Evolutionary conservation across 1,140 invertebrate species (phyloP), one percentile per base, ranked within the genome.

Genomic region (Drosophila auraria): DNA sequence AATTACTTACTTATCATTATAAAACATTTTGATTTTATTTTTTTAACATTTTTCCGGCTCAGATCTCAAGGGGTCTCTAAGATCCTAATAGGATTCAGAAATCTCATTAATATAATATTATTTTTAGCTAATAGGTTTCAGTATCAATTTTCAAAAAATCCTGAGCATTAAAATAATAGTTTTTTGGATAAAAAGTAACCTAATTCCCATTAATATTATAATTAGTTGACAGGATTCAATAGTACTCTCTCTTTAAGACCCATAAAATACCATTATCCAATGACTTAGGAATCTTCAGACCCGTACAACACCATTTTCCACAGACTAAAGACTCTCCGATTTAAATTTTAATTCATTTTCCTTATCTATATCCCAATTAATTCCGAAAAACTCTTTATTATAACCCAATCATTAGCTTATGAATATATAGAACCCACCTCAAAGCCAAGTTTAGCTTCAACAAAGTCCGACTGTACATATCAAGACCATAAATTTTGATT

Each of bases 401-500:
- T 14, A 36, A 33, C 33, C 9, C 9, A 11, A 3, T 11, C 11
- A 7, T 33, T 9, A 36, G 6, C 3, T 15, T 8, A 9, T 14
- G 0, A 7, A 3, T 0, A 8, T 36, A 20, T 4, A 54, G 11
- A 6, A 36, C 33, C 33, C 33, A 36, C 27, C n/a, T 17, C 12
- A 6, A 25, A 38, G 3, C 4, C 12, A 14, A 5, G 20, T 38
- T 38, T 17, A 14, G 14, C 15, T 15, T 15, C 17, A 47, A 3
- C 33, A 8, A 63, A 36, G 5, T 36, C 5, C 8, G n/a, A 27
- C 66, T 70, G 65, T 68, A 38, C 4, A 14, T 25, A 51, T 63
- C 60, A 23, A 17, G 30, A 17, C 53, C 66, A 72, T 49, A 49
- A 49, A 57, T 33, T 50, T 50, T 23, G 47, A 36, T 47, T 49